Conservation (phyloP, 2,888 invertebrate species). For the Agriopis aurantiaria region DNA sequence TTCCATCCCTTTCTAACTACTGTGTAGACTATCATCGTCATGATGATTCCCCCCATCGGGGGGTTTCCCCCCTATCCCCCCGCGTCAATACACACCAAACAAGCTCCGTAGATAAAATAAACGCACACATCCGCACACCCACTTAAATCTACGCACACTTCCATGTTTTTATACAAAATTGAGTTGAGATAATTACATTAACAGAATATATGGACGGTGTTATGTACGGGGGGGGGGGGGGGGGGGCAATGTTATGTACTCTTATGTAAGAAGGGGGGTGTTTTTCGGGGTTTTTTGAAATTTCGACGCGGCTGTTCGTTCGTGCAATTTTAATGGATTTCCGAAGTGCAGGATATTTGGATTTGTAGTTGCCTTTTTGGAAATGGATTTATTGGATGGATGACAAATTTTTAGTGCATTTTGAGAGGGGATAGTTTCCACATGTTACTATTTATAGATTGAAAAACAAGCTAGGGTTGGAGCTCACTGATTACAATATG, state of each 20-base stretch:
- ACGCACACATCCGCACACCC: conserved; percentile 53
- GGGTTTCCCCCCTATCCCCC: conserved; percentile 49
- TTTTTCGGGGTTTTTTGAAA: conserved; percentile 64
- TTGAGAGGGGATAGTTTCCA: neutral
- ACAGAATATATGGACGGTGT: conserved; percentile 58
- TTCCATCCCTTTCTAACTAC: conserved; percentile 67
- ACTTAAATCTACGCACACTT: conserved; percentile 50
- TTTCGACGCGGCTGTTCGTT: conserved; percentile 50
- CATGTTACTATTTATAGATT: too few species aligned
- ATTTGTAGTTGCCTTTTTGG: conserved; percentile 33
- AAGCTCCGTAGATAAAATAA: conserved; percentile 74
- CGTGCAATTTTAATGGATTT: conserved; percentile 36
- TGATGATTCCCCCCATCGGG: conserved; percentile 51
- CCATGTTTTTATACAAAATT: conserved; percentile 75
- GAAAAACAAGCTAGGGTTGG: too few species aligned
- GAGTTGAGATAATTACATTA: conserved; percentile 80
- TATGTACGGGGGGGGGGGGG: conserved; percentile 32
- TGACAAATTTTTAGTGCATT: conserved; percentile 20
- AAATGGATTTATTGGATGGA: conserved; percentile 24
- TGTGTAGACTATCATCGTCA: conserved; percentile 83
- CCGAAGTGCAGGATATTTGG: conserved; percentile 29
- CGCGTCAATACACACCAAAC: conserved; percentile 78
- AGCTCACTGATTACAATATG: too few species aligned
- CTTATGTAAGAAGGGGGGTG: conserved; percentile 52
- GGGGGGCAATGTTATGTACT: conserved; percentile 24